Percentiles rank a stretch among this genome's conserved stretches.
phyloP scores from a whole-genome alignment of 2,113 vertebrate species.

The Asarcornis scutulata region DNA sequence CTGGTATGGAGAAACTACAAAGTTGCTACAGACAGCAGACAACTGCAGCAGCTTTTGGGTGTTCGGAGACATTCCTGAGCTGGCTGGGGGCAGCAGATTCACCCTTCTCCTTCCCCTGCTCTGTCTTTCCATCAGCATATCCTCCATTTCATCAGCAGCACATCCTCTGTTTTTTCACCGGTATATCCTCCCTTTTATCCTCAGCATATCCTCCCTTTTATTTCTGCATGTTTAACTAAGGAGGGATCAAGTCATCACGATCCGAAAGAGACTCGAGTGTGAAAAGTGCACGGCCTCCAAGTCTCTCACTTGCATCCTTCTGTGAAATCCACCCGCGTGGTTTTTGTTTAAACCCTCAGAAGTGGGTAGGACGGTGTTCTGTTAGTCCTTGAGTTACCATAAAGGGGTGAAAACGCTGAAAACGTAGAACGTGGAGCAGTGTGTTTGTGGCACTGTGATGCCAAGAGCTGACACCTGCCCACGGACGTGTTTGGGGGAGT shows the following conservation, averaged over 20 bases:
- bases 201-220: neutral
- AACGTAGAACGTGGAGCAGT: neutral
- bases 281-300: neutral
- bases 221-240: neutral
- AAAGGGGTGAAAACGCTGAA: accelerated
- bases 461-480: neutral
- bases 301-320: neutral
- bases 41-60: neutral
- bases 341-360: neutral
- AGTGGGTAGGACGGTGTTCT: neutral
- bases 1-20: neutral
- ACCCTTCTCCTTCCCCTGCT: neutral
- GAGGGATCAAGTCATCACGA: neutral
- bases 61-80: neutral
- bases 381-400: neutral
- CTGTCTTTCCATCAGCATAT: neutral
- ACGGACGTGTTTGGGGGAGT: accelerated
- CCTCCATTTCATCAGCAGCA: neutral
- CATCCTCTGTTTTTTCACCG: neutral
- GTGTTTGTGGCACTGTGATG: accelerated
- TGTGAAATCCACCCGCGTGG: neutral
- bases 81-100: neutral
- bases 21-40: neutral
- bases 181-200: accelerated
- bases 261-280: neutral